Base-by-base conservation (phyloP, 53 echinoderm and acorn worm genomes). In the Holothuria leucospilota region DNA sequence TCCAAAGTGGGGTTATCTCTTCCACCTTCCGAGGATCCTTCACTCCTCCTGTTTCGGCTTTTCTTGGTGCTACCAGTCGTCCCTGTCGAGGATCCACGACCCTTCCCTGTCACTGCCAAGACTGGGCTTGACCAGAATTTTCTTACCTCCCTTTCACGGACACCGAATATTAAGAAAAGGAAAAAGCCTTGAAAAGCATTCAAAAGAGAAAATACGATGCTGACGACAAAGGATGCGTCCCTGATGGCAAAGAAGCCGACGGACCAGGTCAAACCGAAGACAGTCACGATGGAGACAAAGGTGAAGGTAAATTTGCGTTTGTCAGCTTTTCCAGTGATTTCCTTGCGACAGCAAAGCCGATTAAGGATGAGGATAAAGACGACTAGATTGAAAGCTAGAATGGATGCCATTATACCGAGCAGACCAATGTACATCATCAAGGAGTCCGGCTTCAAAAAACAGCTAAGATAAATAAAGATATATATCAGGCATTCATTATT, bases 101-200 rank as follows among this genome's bases (percentile, higher is more conserved):
- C 56, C 56, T 18, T 56, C 4, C 56, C 56, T 56, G 56, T 46
- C 15, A 49, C 38, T 49, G 1, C 75, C 38, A 75, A 25, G 16
- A 49, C 41, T 28, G 75, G 75, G 0, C 51, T 4, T 15, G 75
- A 24, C 75, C 51, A 75, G 13, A 75, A 52, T 14, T 49, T 23
- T 2, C 49, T 30, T 1, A 75, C 52, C 49, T 46, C 75, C 51
- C 41, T 75, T 42, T 49, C 51, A 51, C 75, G 75, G 6, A 75
- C 34, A 27, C 38, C 49, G 52, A 75, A 75, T 2, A 75, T 49
- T 42, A 49, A 21, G 18, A 75, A 75, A 52, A 75, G 34, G 75
- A 75, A 26, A 23, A 75, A 75, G 0, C 75, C 75, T 75, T 75
- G 75, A 52, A 75, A 75, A 26, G 75, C 75, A 42, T 49, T 75